Base-by-base conservation (phyloP, 2,113 vertebrate species). In the Pagrus major region DNA sequence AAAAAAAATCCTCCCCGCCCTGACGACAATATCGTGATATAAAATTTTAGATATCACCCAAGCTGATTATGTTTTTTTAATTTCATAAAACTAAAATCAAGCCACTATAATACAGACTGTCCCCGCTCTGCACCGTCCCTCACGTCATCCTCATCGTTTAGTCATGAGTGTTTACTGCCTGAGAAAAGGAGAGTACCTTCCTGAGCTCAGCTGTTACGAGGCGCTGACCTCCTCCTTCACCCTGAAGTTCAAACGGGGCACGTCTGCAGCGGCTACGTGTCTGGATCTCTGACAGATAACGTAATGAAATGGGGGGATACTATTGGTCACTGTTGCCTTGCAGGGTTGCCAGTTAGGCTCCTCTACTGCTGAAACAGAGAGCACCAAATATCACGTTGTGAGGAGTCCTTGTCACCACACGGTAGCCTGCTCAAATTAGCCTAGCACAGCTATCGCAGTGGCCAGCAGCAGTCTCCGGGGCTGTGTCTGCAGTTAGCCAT, bases 401-500 rank as follows among this genome's bases (percentile, higher is more conserved):
- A 75, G 37, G 54, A 81, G 59, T 67, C 78, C 37, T 46, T 73
- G 81, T 69, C 75, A 70, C 80, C 71, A 55, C 27, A 47, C n/a
- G n/a, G 66, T 44, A 80, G 71, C 74, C 63, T 74, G 39, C 58
- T 78, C 63, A 74, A 59, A 70, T 81, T 81, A 76, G 70, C 83
- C 59, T 39, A 61, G 58, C 76, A 64, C 59, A 47, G 81, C 67
- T 51, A 55, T 44, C 55, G 56, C 63, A 2, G 44, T 44, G 73
- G 83, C 86, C 84, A 63, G 79, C 16, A 83, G 84, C 77, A 23
- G 70, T 79, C 75, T 84, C 76, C 9, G 78, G 25, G 88, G 80
- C 86, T 61, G 78, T 61, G 84, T 91, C 86, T 90, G 81, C 76
- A 76, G 86, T 89, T 88, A 89, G 70, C 75, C 88, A 87, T 66